A percentile compares a stretch with the other conserved stretches of the same genome.
phyloP scores from a whole-genome alignment of 2,888 invertebrate species.

The Altica lythri region DNA sequence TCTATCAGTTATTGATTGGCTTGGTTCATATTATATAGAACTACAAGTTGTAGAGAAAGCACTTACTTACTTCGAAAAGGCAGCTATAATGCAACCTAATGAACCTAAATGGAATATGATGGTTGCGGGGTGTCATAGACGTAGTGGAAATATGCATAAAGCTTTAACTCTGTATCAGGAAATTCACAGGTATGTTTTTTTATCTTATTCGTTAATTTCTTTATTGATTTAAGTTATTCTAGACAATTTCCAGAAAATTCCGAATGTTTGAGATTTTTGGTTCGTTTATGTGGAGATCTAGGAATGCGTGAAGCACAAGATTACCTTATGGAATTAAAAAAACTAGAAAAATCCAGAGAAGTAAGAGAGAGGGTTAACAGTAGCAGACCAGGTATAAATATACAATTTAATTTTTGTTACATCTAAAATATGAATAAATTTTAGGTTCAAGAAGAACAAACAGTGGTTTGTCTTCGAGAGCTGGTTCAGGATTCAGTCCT shows the following conservation, averaged over 20 bases:
- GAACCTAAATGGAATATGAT: conserved; percentile 85
- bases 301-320: conserved; percentile 88
- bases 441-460: conserved; percentile 61
- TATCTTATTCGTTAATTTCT: neutral
- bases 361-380: conserved; percentile 64
- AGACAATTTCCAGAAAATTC: conserved; percentile 89
- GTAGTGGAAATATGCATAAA: conserved; percentile 70
- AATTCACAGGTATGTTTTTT: conserved; percentile 65
- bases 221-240: neutral
- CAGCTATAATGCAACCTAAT: conserved; percentile 74
- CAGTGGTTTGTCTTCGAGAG: conserved; percentile 63
- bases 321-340: conserved; percentile 83
- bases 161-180: conserved; percentile 83
- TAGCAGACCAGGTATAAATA: conserved; percentile 62
- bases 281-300: conserved; percentile 86
- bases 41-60: conserved; percentile 89
- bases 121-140: conserved; percentile 82
- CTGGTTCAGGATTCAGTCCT: conserved; percentile 61
- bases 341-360: conserved; percentile 63
- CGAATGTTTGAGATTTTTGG: conserved; percentile 87
- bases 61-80: conserved; percentile 79
- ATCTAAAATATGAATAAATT: conserved; percentile 5
- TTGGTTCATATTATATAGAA: conserved; percentile 87
- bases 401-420: conserved; percentile 2
- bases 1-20: conserved; percentile 81